Base-by-base conservation (phyloP, 2,113 vertebrate genomes). In the Sturnus vulgaris region DNA sequence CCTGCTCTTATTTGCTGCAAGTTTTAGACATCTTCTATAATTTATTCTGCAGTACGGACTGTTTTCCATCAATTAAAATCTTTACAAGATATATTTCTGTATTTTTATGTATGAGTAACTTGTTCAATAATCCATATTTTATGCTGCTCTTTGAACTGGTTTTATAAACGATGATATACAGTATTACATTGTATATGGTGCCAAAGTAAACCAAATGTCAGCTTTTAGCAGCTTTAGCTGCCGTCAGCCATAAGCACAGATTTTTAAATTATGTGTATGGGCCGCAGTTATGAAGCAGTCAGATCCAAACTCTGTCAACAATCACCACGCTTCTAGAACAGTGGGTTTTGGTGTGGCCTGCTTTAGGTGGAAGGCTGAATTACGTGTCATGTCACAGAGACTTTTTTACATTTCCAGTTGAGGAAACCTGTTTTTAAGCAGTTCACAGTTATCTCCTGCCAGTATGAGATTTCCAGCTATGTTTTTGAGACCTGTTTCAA, bases 261-360 rank as follows among this genome's bases (percentile, higher is more conserved):
- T 39, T 61, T 55, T 87, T 86, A 72, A 8, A 8, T 37, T 57
- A 12, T 27, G 3, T 56, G 1, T 33, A 2, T 77, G 37, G 27
- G 17, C 20, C 16, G 9, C 9, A 35, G 5, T 55, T 64, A 49
- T 1, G 14, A 64, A 76, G 31, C 17, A 52, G 39, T 33, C 22
- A 44, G 27, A 44, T 50, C 22, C 15, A 47, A 60, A 52, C 8
- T 52, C 83, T 24, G 16, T 55, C 42, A 56, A 19, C 9, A 47
- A 7, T 30, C 3, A 0, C 22, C 0, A 0, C 31, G 12, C 27
- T 64, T 76, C 33, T 53, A 31, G 53, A 59, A 18, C 23, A 56
- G 23, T 24, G 46, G 15, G 10, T 12, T 84, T 90, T 78, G 20
- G 25, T 46, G 39, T 17, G 19, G 11, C 5, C 42, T 76, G 0